Base-by-base conservation (phyloP, 2,888 invertebrate genomes). In the Andricus curvator region DNA sequence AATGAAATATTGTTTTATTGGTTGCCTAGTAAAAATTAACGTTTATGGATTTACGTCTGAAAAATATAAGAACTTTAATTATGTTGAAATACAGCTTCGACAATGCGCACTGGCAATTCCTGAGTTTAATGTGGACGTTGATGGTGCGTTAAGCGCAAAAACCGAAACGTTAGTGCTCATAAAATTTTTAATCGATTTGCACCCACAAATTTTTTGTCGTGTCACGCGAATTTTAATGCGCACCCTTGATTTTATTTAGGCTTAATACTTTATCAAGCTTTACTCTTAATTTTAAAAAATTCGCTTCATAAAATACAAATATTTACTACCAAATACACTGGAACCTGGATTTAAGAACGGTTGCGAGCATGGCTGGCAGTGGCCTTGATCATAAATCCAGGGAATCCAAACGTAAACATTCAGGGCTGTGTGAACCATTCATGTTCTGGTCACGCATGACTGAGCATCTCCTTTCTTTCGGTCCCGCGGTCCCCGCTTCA, bases 151-250 rank as follows among this genome's bases (percentile, higher is more conserved):
- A 88, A 89, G 87, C 84, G 85, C 77, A 87, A 87, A 85, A 85
- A 85, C 84, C 84, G 88, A 88, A 89, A 88, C 86, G 89, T 88
- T 87, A 86, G 85, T 84, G 89, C 83, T 90, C 90, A 86, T 91
- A 89, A 91, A 91, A 90, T 90, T 90, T 90, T 86, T 86, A 88
- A 90, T 86, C 88, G 88, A 90, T 91, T 91, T 90, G 88, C 88
- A 88, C 86, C 80, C 79, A 82, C 70, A 82, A 86, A 85, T 87
- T 89, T 88, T 88, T 87, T 81, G 86, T 83, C 81, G 74, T 85
- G 82, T 87, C 84, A 83, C 84, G 81, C 80, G 85, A 89, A 89
- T 88, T 84, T 82, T 86, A 84, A 86, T 86, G 84, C 37, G 77
- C 70, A 77, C 51, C 62, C 64, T 33, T 44, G 37, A n/a, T 79